Percentiles rank a stretch among this genome's conserved stretches.
Evolutionary conservation across 2,888 invertebrate species (phyloP).

Genomic region (Kuschelorhynchus macadamiae): DNA sequence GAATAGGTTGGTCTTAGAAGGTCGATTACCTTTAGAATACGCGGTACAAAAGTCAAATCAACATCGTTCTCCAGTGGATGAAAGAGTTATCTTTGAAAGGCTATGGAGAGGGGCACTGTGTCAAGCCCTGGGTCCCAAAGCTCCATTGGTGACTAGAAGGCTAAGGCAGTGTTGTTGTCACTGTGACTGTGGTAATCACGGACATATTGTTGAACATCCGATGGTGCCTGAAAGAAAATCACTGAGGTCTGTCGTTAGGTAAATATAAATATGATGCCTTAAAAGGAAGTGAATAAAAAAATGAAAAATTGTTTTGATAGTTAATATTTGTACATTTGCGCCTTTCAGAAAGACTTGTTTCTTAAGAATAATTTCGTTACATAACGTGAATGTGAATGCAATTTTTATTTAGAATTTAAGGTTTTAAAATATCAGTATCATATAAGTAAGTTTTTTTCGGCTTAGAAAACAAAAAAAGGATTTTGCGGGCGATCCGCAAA

Average conservation of each 20-base stretch:
- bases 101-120: slow-evolving; percentile 76
- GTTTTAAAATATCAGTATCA: too few species aligned
- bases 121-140: slow-evolving; percentile 63
- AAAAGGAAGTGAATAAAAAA: too few species aligned
- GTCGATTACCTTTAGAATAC: slow-evolving; percentile 28
- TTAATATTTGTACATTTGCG: too few species aligned
- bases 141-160: slow-evolving; percentile 41
- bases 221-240: slow-evolving; percentile 70
- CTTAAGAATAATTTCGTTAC: too few species aligned
- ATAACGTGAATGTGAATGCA: too few species aligned
- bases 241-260: slow-evolving; percentile 79
- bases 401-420: too few species aligned
- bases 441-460: too few species aligned
- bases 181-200: slow-evolving; percentile 70
- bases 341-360: too few species aligned
- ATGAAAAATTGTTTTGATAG: too few species aligned
- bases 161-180: slow-evolving; percentile 67
- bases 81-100: slow-evolving; percentile 79
- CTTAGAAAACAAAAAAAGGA: too few species aligned
- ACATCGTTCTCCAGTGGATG: slow-evolving; percentile 70
- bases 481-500: too few species aligned
- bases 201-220: slow-evolving; percentile 56
- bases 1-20: slow-evolving; percentile 33
- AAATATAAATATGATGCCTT: too few species aligned
- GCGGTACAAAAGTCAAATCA: slow-evolving; percentile 12